Evolutionary conservation across 1,140 invertebrate species (phyloP), one percentile per base, ranked within the genome.

Genomic region (Epicauta chinensis): DNA sequence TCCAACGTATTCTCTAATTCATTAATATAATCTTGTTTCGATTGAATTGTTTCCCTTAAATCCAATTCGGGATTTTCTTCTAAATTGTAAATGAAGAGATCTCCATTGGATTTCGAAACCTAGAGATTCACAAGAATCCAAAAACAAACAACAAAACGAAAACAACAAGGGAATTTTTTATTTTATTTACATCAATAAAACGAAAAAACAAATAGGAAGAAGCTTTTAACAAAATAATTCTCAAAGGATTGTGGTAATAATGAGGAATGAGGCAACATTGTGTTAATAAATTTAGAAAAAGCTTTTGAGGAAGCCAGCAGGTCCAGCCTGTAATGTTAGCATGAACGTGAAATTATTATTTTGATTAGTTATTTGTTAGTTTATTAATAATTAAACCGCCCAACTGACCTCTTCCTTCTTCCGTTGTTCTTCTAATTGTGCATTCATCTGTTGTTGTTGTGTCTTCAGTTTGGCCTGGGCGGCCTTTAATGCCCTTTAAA

Each of bases 231-330:
- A 11, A 51, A 47, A n/a, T n/a, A 50, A 37, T 39, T 38, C 16
- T 30, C 23, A 35, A 32, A 23, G 40, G 17, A 30, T 43, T 13
- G 30, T 53, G 38, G 47, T 50, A 42, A 38, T 48, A n/a, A 34
- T 34, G 10, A 63, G 51, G 63, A 65, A 64, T 63, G 63, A 64
- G 63, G 65, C 65, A 59, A 54, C 41, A 61, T 60, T 64, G 53
- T 45, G 40, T 49, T 49, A 39, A 51, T 47, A 52, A 53, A 50
- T 72, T 87, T 89, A 89, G 81, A 89, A 89, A 79, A 89, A 88
- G 81, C 86, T 89, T 80, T 89, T 89, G 75, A 89, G 81, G 81
- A 89, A 89, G 76, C 86, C 86, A 72, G 86, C 85, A 70, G 86
- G 84, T 75, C 85, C 85, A 75, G 86, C 84, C 85, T 88, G 65